Conservation (phyloP, 1,140 invertebrate genomes). For the Heliothis virescens region DNA sequence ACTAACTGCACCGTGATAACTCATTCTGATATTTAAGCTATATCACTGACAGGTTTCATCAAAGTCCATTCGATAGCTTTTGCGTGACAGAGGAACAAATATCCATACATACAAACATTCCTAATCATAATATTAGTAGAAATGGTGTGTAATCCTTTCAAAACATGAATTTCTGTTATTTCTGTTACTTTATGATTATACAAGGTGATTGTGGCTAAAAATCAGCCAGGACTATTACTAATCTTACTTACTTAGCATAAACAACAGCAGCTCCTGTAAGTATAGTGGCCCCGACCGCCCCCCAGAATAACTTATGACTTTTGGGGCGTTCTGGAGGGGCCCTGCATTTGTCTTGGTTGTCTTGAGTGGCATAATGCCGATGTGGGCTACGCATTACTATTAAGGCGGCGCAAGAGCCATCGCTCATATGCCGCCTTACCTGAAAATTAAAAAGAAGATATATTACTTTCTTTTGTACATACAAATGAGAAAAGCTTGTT, state of each 20-base stretch:
- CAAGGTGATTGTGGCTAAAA: too few relatives aligned
- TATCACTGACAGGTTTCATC: too few relatives aligned
- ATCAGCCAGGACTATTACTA: not conserved
- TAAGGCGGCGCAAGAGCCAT: slow-evolving; percentile 75
- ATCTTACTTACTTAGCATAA: slow-evolving; percentile 88
- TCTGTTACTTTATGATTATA: too few relatives aligned
- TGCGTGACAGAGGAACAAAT: too few relatives aligned
- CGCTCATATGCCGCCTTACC: slow-evolving; percentile 77
- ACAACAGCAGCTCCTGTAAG: slow-evolving; percentile 87
- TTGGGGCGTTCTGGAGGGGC: slow-evolving; percentile 58
- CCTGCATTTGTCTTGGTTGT: slow-evolving; percentile 54
- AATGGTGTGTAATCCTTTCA: too few relatives aligned
- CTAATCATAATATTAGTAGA: too few relatives aligned
- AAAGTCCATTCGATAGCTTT: too few relatives aligned
- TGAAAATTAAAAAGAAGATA: slow-evolving; percentile 46
- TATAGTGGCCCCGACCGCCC: slow-evolving; percentile 78
- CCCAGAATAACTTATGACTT: slow-evolving; percentile 72
- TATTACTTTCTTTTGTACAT: not conserved
- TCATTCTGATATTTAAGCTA: too few relatives aligned
- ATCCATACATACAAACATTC: too few relatives aligned
- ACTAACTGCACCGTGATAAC: too few relatives aligned
- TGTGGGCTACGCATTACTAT: slow-evolving; percentile 73
- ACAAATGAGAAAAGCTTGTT: too few relatives aligned
- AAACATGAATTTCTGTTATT: too few relatives aligned
- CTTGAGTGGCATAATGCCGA: slow-evolving; percentile 59